Evolutionary conservation across 2,888 invertebrate species (phyloP).

Genomic region (Saturnia pavonia): DNA sequence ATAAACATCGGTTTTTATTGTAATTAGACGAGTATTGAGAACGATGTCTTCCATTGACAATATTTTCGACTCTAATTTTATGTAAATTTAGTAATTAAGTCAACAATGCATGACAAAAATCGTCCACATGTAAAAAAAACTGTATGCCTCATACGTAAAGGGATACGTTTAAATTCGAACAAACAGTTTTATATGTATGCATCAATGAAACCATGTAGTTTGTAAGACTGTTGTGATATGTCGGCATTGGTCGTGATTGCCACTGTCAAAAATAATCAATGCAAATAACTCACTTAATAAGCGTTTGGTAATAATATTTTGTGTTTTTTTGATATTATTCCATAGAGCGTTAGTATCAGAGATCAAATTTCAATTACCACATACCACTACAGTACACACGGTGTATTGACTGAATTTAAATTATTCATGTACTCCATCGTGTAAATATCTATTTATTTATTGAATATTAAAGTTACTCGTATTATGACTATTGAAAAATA

Average conservation of each 20-base stretch:
- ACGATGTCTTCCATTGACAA: constrained; percentile 73
- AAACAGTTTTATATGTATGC: constrained; percentile 49
- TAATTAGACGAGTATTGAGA: constrained; percentile 58
- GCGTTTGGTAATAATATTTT: constrained; percentile 15
- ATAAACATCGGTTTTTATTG: constrained; percentile 65
- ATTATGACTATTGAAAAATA: too few species aligned
- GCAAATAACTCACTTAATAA: constrained; percentile 42
- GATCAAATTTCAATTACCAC: neutral
- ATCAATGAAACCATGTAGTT: constrained; percentile 44
- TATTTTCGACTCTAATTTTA: constrained; percentile 39
- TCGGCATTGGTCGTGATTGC: constrained; percentile 52
- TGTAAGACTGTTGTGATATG: constrained; percentile 64
- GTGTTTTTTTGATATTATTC: constrained; percentile 16
- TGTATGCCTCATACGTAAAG: constrained; percentile 60
- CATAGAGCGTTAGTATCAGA: neutral
- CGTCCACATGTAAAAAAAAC: constrained; percentile 45
- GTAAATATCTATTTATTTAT: too few species aligned
- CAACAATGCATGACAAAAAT: constrained; percentile 69
- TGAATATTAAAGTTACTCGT: too few species aligned
- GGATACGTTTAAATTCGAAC: constrained; percentile 45
- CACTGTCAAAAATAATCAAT: constrained; percentile 48
- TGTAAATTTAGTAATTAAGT: constrained; percentile 64
- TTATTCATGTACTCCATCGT: neutral
- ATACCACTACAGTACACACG: neutral
- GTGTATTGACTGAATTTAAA: neutral